Evolutionary conservation across 2,888 invertebrate genomes (phyloP).

Genomic region (Teleiodes luculella): DNA sequence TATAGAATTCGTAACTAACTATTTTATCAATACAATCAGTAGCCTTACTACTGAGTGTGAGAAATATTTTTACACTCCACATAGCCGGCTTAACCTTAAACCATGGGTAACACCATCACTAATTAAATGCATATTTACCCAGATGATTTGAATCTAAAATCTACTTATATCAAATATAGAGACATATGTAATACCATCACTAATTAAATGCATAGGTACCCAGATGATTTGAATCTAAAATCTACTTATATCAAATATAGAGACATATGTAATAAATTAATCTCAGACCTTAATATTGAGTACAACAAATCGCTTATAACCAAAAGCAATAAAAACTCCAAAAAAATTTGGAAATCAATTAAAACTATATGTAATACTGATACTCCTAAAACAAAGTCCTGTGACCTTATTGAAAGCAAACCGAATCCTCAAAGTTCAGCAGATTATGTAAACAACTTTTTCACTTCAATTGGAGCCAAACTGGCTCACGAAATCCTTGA

Average conservation of each 20-base stretch:
- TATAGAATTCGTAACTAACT: background rate
- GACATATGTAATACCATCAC: background rate
- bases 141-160: too few relatives aligned
- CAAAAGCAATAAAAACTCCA: background rate
- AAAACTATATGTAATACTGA: background rate
- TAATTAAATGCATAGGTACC: background rate
- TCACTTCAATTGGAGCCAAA: background rate
- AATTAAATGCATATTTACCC: background rate
- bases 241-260: background rate
- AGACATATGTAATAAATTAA: background rate
- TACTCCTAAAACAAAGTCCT: background rate
- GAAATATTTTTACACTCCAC: background rate
- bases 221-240: background rate
- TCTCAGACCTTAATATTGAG: background rate
- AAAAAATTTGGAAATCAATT: background rate
- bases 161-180: too few relatives aligned
- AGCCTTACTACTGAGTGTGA: background rate
- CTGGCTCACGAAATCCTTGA: background rate
- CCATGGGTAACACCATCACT: slow-evolving; percentile 1
- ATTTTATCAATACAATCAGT: background rate
- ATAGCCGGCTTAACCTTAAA: background rate
- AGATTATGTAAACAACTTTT: background rate
- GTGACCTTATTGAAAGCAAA: background rate
- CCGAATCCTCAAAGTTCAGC: background rate
- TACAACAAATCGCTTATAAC: background rate